Evolutionary conservation across 2,797 vertebrate genomes (phyloP).

Genomic region (Paratrypauchen microcephalus): DNA sequence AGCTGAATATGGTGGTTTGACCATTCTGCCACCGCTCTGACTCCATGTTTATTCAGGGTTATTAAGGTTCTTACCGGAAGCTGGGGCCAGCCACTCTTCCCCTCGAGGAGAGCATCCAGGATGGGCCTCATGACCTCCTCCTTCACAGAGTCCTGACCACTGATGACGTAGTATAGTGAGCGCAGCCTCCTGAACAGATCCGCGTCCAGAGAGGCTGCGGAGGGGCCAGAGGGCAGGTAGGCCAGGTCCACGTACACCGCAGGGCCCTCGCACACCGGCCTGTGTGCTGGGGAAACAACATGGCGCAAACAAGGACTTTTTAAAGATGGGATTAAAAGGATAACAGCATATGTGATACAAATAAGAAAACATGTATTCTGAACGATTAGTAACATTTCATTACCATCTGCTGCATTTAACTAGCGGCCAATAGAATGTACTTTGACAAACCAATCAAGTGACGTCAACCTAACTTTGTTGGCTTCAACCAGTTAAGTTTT

Average conservation of each 20-base stretch:
- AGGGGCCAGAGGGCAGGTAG: conserved; percentile 84
- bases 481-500: no score
- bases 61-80: conserved; percentile 74
- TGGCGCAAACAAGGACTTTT: neutral
- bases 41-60: neutral
- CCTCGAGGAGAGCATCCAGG: conserved; percentile 84
- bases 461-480: no score
- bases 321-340: neutral
- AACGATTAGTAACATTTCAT: no score
- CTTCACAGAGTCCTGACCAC: conserved; percentile 84
- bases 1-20: no score
- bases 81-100: conserved; percentile 83
- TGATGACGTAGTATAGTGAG: conserved; percentile 88
- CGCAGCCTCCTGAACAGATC: conserved; percentile 85
- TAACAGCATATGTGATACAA: neutral
- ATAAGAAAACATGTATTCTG: no score
- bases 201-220: conserved; percentile 77
- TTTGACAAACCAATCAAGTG: no score
- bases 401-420: no score
- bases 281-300: conserved; percentile 49
- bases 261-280: conserved; percentile 33
- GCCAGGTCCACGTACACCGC: conserved; percentile 87
- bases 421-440: no score
- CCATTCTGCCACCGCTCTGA: neutral
- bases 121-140: conserved; percentile 80